Evolutionary conservation across 2,888 invertebrate genomes (phyloP), one percentile per base, ranked within the genome.

Genomic region (Rotaria macrura): DNA sequence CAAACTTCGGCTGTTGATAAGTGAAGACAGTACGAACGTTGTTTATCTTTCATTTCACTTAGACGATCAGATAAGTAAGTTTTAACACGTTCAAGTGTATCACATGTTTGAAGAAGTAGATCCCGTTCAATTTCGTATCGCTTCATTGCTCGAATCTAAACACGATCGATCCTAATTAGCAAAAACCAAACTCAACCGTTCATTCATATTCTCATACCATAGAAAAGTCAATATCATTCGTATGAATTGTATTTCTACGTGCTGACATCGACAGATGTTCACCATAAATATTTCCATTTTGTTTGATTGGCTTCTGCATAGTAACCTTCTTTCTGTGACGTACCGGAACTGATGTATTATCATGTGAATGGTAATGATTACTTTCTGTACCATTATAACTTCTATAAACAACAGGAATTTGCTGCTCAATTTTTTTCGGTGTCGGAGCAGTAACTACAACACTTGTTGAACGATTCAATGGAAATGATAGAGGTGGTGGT

Each of bases 61-160:
- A 79, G 43, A 43, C 43, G 40, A 43, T 79, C 79, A 43, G 40
- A 2, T 79, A 79, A n/a, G 43, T 43, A 79, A 79, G 25, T 0
- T 79, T 79, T 79, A 14, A 79, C 79, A 25, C 79, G 40, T 25
- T 79, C 79, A 9, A 79, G 23, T 79, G 79, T 79, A 43, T 79
- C 79, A 79, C 79, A 79, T 79, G 79, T 79, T 79, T 79, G 79
- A n/a, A 79, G n/a, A 43, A 79, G 43, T n/a, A 79, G 43, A 79
- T 79, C 43, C 3, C 79, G 79, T 79, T 79, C 79, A 79, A 79
- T 43, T 79, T 79, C 79, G n/a, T 43, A 79, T 12, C 43, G 23
- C 43, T 79, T 79, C 43, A 79, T 43, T 3, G 79, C 43, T 25
- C 79, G 79, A 79, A 79, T 79, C 79, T 79, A n/a, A 79, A 79